Conservation (phyloP, 2,113 vertebrate genomes). For the Chamaea fasciata region DNA sequence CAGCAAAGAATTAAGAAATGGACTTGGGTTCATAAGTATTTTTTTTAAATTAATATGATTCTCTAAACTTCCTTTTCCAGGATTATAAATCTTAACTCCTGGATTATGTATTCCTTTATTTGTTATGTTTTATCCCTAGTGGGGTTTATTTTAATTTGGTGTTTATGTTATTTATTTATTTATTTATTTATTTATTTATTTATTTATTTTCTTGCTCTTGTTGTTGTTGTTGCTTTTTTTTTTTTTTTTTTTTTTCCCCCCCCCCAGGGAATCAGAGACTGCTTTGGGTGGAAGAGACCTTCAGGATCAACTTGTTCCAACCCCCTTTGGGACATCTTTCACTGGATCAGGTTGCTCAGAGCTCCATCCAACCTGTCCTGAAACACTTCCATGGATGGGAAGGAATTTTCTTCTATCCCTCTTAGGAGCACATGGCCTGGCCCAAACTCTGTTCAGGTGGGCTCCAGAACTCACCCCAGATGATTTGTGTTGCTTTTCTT, state of each 20-base stretch:
- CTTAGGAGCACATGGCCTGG: neutral
- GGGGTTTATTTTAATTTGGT: neutral
- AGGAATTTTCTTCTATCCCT: neutral
- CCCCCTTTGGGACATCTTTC: neutral
- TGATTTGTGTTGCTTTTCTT: neutral
- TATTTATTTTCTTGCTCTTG: too few relatives aligned
- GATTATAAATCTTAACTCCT: neutral
- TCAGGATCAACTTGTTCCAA: neutral
- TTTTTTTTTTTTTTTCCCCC: neutral
- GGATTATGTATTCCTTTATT: neutral
- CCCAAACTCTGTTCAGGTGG: neutral
- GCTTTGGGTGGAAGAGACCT: neutral
- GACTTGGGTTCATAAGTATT: neutral
- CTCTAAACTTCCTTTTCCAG: neutral
- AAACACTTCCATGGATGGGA: neutral
- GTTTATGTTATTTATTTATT: too few relatives aligned
- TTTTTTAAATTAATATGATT: neutral
- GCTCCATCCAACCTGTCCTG: neutral
- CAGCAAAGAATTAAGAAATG: neutral
- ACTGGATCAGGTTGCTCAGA: neutral
- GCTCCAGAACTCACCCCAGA: neutral
- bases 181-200: too few relatives aligned
- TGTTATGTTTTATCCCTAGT: neutral
- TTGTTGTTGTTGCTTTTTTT: too few relatives aligned
- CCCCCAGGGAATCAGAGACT: neutral